These are phyloP conservation scores for Nymphalis c-album DNA, from an alignment of 2,888 invertebrate genomes.

Conservation along the genomic window DNA sequence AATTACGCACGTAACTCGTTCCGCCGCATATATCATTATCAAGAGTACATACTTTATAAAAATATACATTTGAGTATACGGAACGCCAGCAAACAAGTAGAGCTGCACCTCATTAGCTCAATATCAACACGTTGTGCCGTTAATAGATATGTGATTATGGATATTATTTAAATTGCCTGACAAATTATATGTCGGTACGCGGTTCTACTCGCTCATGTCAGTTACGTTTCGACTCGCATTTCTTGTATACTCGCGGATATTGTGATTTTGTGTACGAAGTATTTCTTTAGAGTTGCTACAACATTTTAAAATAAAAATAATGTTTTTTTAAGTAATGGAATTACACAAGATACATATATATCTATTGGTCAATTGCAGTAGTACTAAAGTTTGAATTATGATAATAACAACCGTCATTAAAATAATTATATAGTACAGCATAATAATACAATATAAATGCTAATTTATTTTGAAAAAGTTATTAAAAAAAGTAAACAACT, in stretches of 20 bases:
- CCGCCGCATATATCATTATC: conserved; percentile 2
- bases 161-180: conserved; percentile 80
- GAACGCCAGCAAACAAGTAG: conserved; percentile 35
- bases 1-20: conserved; percentile 17
- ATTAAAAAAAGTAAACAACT: background rate
- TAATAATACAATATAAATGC: no score
- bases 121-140: conserved; percentile 76
- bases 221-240: conserved; percentile 72
- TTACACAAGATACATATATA: no score
- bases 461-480: no score
- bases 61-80: conserved; percentile 21
- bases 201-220: conserved; percentile 72
- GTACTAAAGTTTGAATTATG: no score
- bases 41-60: conserved; percentile 17
- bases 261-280: conserved; percentile 38
- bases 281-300: conserved; percentile 26
- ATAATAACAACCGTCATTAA: no score
- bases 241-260: conserved; percentile 62
- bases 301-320: background rate
- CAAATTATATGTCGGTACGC: conserved; percentile 76
- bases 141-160: conserved; percentile 80
- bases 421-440: no score
- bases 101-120: conserved; percentile 70
- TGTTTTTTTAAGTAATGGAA: no score
- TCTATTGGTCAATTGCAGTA: no score